phyloP scores from a whole-genome alignment of 2,113 vertebrate species.

The Menura novaehollandiae region DNA sequence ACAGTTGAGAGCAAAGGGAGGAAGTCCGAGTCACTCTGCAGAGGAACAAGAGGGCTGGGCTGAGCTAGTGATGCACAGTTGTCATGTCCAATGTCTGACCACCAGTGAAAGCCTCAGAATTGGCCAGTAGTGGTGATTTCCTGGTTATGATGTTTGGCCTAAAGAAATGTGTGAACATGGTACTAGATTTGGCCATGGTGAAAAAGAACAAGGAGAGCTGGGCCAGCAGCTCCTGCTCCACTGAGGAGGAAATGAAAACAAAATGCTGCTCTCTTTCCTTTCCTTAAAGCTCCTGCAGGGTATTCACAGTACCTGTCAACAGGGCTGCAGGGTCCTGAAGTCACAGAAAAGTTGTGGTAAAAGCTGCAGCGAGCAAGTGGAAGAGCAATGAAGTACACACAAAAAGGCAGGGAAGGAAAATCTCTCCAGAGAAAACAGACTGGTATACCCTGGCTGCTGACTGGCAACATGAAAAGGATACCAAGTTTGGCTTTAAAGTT shows the following conservation, averaged over 20 bases:
- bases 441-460: not conserved
- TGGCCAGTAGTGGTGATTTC: not conserved
- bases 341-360: not conserved
- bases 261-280: not conserved
- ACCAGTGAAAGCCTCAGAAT: not conserved
- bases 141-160: not conserved
- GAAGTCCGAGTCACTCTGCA: not conserved
- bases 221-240: not conserved
- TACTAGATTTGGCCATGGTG: not conserved
- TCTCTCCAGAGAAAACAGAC: not conserved
- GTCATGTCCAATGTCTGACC: not conserved
- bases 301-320: not conserved
- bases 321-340: too few relatives aligned
- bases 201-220: not conserved
- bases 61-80: not conserved
- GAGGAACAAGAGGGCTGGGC: not conserved
- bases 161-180: accelerated
- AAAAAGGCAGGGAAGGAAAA: not conserved
- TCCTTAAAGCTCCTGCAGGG: not conserved
- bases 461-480: not conserved
- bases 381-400: not conserved
- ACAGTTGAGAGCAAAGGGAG: not conserved
- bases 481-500: not conserved
- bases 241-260: not conserved
- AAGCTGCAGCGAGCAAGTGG: not conserved